Conservation (phyloP, 2,113 vertebrate genomes). For the Glaucidium brasilianum region DNA sequence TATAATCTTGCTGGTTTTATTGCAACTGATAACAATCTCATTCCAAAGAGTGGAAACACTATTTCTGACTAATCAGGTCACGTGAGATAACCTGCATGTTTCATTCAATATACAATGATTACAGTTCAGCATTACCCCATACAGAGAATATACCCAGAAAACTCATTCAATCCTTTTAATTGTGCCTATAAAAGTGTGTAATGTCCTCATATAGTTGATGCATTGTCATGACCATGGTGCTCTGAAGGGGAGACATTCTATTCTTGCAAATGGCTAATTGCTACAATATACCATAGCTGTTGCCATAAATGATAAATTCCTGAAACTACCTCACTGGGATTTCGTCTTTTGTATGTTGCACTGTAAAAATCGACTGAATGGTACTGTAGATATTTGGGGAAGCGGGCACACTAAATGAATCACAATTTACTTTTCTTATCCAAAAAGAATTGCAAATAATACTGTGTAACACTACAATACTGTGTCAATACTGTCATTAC, state of each 20-base stretch:
- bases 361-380: background rate
- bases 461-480: background rate
- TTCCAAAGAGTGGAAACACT: slow-evolving; percentile 18
- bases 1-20: background rate
- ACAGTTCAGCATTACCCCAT: slow-evolving; percentile 6
- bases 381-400: background rate
- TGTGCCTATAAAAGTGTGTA: slow-evolving; percentile 31
- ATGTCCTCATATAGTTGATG: slow-evolving; percentile 39
- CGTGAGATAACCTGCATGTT: background rate
- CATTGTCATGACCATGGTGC: background rate
- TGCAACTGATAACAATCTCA: slow-evolving; percentile 21
- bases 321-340: background rate
- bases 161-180: slow-evolving; percentile 40
- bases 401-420: background rate
- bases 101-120: background rate
- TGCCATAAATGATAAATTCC: slow-evolving; percentile 1
- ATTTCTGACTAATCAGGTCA: slow-evolving; percentile 38
- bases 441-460: background rate
- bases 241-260: slow-evolving; percentile 1
- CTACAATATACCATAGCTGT: background rate
- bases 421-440: background rate
- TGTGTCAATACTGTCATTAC: background rate
- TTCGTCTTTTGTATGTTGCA: background rate
- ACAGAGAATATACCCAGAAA: background rate
- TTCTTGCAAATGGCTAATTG: slow-evolving; percentile 25